phyloP scores from a whole-genome alignment of 2,797 vertebrate species.

The Coregonus suidteri region DNA sequence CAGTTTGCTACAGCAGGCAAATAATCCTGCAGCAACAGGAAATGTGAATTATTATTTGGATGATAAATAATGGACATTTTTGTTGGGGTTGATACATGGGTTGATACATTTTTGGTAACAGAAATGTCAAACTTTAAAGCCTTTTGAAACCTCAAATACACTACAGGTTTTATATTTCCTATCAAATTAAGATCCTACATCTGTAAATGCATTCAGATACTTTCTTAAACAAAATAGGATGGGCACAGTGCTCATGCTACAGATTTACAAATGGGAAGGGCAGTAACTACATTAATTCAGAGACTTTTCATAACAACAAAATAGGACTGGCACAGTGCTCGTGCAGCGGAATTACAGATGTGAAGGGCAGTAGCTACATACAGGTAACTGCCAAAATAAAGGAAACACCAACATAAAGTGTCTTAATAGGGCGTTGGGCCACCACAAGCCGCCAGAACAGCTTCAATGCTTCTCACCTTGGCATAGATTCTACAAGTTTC shows the following conservation, averaged over 20 bases:
- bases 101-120: too few species aligned
- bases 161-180: too few species aligned
- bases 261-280: neutral
- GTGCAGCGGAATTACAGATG: neutral
- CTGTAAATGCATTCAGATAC: neutral
- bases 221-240: neutral
- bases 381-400: neutral
- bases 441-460: neutral
- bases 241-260: neutral
- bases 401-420: neutral
- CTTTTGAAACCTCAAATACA: too few species aligned
- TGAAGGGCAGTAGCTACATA: neutral
- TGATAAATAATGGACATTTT: too few species aligned
- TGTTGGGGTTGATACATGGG: too few species aligned
- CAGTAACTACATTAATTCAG: neutral
- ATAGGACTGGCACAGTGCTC: neutral
- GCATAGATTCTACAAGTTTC: too few species aligned
- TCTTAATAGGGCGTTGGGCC: neutral
- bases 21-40: too few species aligned
- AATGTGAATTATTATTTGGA: too few species aligned
- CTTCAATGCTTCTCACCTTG: too few species aligned
- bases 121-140: too few species aligned
- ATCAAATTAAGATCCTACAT: too few species aligned
- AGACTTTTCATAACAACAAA: neutral
- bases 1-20: too few species aligned